Conservation (phyloP, 2,113 vertebrate species). For the Octodon degus region DNA sequence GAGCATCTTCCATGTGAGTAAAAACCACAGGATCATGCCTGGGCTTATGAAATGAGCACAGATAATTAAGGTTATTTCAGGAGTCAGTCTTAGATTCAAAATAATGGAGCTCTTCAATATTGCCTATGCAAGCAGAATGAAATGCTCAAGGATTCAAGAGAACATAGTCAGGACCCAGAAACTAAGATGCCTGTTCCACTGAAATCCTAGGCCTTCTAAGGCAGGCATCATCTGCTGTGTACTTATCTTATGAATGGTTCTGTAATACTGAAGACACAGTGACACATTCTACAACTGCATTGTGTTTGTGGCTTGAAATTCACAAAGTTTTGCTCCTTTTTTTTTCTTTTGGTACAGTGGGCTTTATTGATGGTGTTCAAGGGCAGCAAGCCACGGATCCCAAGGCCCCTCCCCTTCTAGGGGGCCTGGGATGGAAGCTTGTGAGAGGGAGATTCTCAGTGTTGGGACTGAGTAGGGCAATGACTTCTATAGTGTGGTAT, state of each 20-base stretch:
- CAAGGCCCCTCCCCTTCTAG: too few relatives aligned
- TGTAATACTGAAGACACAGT: neutral
- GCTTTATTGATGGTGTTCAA: too few relatives aligned
- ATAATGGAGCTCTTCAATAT: neutral
- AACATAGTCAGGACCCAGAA: neutral
- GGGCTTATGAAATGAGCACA: neutral
- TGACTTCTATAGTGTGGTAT: too few relatives aligned
- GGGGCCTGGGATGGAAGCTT: too few relatives aligned
- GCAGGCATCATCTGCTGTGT: neutral
- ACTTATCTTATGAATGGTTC: neutral
- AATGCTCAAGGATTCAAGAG: neutral
- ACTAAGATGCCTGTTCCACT: neutral
- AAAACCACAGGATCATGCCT: neutral
- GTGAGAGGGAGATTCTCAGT: too few relatives aligned
- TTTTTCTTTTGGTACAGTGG: too few relatives aligned
- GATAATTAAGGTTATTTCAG: neutral
- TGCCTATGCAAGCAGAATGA: neutral
- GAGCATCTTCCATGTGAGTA: neutral
- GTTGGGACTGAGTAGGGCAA: too few relatives aligned
- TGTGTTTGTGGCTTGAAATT: neutral
- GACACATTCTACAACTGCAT: neutral
- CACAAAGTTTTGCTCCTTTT: neutral
- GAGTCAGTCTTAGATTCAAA: neutral
- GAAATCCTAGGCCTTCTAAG: neutral
- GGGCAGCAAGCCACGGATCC: too few relatives aligned